Evolutionary conservation across 2,888 invertebrate species (phyloP).

Genomic region (Mythimna lalbum): DNA sequence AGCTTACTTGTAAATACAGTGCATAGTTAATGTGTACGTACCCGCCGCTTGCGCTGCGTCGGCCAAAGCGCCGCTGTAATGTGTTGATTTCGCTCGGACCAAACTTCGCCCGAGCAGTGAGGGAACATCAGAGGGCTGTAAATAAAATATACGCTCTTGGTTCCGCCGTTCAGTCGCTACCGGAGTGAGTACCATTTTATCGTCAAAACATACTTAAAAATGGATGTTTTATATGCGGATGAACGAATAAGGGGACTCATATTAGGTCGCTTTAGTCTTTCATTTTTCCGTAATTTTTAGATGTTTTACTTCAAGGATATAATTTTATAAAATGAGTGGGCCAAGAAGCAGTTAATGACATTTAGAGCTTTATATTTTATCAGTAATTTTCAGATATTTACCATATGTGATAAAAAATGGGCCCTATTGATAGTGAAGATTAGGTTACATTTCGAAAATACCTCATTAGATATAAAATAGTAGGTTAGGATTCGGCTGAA

Average conservation of each 20-base stretch:
- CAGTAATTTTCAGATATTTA: no score
- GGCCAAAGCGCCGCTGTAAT: constrained; percentile 88
- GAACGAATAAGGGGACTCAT: constrained; percentile 18
- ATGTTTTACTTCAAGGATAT: neutral
- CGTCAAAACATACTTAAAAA: constrained; percentile 40
- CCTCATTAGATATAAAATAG: no score
- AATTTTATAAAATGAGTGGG: no score
- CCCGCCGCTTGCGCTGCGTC: constrained; percentile 88
- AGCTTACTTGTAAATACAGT: constrained; percentile 51
- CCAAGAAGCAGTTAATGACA: no score
- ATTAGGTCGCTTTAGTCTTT: constrained; percentile 10
- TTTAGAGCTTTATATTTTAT: no score
- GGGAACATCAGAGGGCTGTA: constrained; percentile 84
- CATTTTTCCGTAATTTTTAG: neutral
- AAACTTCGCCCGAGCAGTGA: constrained; percentile 89
- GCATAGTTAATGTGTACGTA: constrained; percentile 62
- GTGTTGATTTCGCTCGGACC: constrained; percentile 88
- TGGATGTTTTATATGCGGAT: constrained; percentile 18
- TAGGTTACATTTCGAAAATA: no score
- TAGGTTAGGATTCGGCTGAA: no score
- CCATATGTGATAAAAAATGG: no score
- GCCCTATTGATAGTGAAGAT: no score
- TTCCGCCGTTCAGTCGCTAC: constrained; percentile 15
- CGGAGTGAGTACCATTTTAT: constrained; percentile 11
- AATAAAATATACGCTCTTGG: constrained; percentile 55